These are phyloP conservation scores for Cassiopea xamachana DNA, from an alignment of 30 jellyfish, hydroid and myxozoan genomes.

Conservation along the genomic window DNA sequence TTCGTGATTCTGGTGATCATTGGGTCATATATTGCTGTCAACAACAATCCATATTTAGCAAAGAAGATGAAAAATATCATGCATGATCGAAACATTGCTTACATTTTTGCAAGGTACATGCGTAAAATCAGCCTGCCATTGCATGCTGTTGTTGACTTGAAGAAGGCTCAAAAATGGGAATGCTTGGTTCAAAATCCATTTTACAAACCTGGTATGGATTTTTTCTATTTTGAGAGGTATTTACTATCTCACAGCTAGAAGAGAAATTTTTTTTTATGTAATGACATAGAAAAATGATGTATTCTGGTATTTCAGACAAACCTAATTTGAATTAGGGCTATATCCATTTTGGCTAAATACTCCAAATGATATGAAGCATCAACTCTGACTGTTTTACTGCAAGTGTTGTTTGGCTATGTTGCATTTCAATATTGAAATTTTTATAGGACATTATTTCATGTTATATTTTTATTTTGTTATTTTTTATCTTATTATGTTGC, in stretches of 20 bases:
- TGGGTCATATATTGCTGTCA: constrained; percentile 40
- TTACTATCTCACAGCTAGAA: neutral
- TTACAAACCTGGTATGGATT: constrained; percentile 41
- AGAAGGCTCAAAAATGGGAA: constrained; percentile 63
- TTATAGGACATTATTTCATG: neutral
- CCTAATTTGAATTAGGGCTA: too few relatives aligned
- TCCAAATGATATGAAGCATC: too few relatives aligned
- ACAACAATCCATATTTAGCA: constrained; percentile 50
- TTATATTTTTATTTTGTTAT: too few relatives aligned
- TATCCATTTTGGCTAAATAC: too few relatives aligned
- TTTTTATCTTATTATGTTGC: neutral
- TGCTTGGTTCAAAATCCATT: constrained; percentile 65
- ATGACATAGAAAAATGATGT: too few relatives aligned
- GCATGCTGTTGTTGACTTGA: constrained; percentile 52
- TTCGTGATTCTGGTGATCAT: neutral
- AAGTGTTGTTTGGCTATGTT: too few relatives aligned
- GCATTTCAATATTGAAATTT: too few relatives aligned
- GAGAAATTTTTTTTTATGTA: too few relatives aligned
- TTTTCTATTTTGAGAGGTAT: neutral
- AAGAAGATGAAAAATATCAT: constrained; percentile 8
- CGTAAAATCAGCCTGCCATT: constrained; percentile 62
- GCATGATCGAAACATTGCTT: constrained; percentile 68
- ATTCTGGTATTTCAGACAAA: too few relatives aligned
- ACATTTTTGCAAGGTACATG: constrained; percentile 49
- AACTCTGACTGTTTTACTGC: too few relatives aligned